Evolutionary conservation across 2,113 vertebrate species (phyloP).

Genomic region (Numenius arquata): DNA sequence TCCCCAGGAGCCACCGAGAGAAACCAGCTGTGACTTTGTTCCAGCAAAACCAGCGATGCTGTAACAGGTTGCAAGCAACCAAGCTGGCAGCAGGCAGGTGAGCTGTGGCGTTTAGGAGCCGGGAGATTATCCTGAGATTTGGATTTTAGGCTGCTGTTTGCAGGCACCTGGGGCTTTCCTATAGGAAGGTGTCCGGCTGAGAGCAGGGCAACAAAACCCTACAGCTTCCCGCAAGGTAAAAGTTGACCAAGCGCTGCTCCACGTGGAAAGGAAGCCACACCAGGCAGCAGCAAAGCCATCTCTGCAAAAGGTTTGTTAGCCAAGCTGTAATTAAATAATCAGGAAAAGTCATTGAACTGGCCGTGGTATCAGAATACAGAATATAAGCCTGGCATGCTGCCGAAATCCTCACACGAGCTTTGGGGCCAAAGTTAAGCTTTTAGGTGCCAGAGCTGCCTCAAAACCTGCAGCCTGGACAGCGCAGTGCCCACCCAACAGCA

Average conservation of each 20-base stretch:
- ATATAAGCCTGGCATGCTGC: fast-evolving
- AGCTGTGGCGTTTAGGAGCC: background rate
- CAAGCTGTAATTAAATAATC: background rate
- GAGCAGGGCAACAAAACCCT: background rate
- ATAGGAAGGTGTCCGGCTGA: background rate
- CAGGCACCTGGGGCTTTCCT: background rate
- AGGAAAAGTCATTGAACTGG: background rate
- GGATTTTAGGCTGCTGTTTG: background rate
- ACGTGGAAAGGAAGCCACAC: background rate
- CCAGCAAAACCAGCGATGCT: background rate
- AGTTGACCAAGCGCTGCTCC: background rate
- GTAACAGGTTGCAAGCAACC: background rate
- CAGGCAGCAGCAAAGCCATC: background rate
- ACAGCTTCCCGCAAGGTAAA: background rate
- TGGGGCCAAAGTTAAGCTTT: background rate
- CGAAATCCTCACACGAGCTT: background rate
- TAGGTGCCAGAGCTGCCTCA: background rate
- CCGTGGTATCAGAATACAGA: background rate
- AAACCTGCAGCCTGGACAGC: fast-evolving
- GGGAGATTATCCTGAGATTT: background rate
- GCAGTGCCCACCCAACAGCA: background rate
- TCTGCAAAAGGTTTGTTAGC: background rate
- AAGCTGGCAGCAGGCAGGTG: background rate
- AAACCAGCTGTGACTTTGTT: slow-evolving; percentile 20
- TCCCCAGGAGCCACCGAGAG: background rate